These are phyloP conservation scores for Lasioglossum albipes DNA, from an alignment of 1,140 invertebrate genomes.

Conservation along the genomic window DNA sequence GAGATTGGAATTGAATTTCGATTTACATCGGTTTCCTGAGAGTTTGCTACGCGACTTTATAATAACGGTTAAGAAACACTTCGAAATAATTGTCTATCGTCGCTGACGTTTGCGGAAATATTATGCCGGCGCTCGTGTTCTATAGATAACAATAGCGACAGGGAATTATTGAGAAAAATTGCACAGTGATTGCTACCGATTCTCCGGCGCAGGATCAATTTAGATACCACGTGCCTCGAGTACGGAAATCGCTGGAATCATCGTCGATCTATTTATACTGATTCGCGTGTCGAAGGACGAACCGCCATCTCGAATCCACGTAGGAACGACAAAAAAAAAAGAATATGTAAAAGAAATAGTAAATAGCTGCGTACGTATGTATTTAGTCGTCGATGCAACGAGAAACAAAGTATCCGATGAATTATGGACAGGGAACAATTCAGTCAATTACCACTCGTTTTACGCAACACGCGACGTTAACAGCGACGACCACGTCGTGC, in stretches of 20 bases:
- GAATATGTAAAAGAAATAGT: too few relatives aligned
- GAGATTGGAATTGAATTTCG: too few relatives aligned
- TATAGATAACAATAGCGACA: too few relatives aligned
- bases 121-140: too few relatives aligned
- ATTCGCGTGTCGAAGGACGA: background rate
- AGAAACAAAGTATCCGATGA: background rate
- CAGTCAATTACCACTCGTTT: background rate
- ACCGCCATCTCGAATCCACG: background rate
- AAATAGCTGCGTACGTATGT: background rate
- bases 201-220: background rate
- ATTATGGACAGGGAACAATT: background rate
- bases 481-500: background rate
- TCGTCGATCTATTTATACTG: background rate
- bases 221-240: background rate
- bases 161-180: too few relatives aligned
- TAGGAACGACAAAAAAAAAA: too few relatives aligned
- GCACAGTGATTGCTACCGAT: background rate
- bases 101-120: too few relatives aligned
- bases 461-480: background rate
- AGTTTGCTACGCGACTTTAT: too few relatives aligned
- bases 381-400: background rate
- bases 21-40: too few relatives aligned
- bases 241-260: conserved; percentile 1
- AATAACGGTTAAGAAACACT: too few relatives aligned
- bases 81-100: too few relatives aligned